Evolutionary conservation across 2,797 vertebrate genomes (phyloP), one percentile per base, ranked within the genome.

Genomic region (Morus bassanus): DNA sequence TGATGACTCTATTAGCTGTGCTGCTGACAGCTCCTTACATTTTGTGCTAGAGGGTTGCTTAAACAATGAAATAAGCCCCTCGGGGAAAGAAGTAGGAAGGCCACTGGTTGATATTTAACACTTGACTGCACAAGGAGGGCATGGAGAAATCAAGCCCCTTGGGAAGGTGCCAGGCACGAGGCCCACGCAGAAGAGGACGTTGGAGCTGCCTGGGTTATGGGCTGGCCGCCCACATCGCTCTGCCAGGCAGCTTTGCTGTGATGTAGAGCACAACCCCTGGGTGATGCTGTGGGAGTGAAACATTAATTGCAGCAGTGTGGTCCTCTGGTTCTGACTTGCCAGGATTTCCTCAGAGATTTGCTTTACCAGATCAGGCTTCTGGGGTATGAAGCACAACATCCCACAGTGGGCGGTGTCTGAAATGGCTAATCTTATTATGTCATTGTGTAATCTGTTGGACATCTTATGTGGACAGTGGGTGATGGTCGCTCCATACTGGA

Each of bases 11-110:
- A 59, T 95, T 94, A 92, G 75, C 72, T 63, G 51, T 74, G 68
- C 76, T 93, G 37, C 88, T 95, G 94, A 92, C 89, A 91, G 88
- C 64, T 93, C 68, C 64, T 95, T 88, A 45, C 48, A 45, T 83
- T 83, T 83, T 46, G 15, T 93, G 72, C 79, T 95, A 48, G 82
- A 80, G 79, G 88, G 73, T 86, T 0, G 0, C 61, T 94, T 86
- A 73, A 94, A 93, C 86, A 93, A 90, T 78, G 85, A 91, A 94
- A 90, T 86, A 89, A 94, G n/a, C 37, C 79, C 68, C 37, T 91
- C 1, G 27, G 83, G 83, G 90, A 75, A 84, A 93, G 91, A 89
- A 65, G 80, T 69, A 43, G 73, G 48, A 83, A 80, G 41, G 88
- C 90, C 1, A 12, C 79, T 73, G 57, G 57, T 85, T 91, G 54